A percentile compares a stretch with the other conserved stretches of the same genome.
Evolutionary conservation across 1,140 invertebrate genomes (phyloP).

Genomic region (Globodera rostochiensis): DNA sequence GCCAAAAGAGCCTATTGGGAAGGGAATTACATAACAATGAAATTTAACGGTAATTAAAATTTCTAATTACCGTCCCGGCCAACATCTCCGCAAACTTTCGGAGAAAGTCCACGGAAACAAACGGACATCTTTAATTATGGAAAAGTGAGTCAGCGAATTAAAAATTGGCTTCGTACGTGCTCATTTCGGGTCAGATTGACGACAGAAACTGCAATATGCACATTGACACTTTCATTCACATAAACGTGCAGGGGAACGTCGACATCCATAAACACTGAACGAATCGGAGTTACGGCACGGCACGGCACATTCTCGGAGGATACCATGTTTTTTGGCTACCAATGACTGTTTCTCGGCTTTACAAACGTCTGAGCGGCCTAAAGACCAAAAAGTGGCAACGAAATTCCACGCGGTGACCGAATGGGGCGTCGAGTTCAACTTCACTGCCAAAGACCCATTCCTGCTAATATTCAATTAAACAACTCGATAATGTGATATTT

Average conservation of each 20-base stretch:
- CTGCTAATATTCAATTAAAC: slow-evolving; percentile 24
- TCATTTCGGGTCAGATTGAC: slow-evolving; percentile 27
- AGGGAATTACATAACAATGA: too few species aligned
- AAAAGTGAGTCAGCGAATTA: slow-evolving; percentile 4
- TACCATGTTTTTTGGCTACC: slow-evolving; percentile 9
- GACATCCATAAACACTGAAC: slow-evolving; percentile 50
- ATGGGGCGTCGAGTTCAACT: slow-evolving; percentile 32
- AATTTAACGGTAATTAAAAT: background rate
- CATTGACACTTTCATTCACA: slow-evolving; percentile 49
- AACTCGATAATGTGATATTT: background rate
- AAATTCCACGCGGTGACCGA: slow-evolving; percentile 52
- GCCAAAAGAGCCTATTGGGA: background rate
- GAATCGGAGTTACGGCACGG: background rate
- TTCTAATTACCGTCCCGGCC: slow-evolving; percentile 33
- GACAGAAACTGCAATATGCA: slow-evolving; percentile 45
- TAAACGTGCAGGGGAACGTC: slow-evolving; percentile 47
- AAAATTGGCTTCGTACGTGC: slow-evolving; percentile 20
- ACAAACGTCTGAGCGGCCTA: slow-evolving; percentile 36
- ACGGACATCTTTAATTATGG: slow-evolving; percentile 30
- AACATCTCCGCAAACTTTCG: slow-evolving; percentile 49
- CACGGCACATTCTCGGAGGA: background rate
- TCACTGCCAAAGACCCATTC: slow-evolving; percentile 16
- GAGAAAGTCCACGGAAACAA: slow-evolving; percentile 48
- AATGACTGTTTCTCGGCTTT: background rate
- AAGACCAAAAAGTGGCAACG: slow-evolving; percentile 41